Conservation (phyloP, 2,113 vertebrate genomes). For the Bubo blakistoni region DNA sequence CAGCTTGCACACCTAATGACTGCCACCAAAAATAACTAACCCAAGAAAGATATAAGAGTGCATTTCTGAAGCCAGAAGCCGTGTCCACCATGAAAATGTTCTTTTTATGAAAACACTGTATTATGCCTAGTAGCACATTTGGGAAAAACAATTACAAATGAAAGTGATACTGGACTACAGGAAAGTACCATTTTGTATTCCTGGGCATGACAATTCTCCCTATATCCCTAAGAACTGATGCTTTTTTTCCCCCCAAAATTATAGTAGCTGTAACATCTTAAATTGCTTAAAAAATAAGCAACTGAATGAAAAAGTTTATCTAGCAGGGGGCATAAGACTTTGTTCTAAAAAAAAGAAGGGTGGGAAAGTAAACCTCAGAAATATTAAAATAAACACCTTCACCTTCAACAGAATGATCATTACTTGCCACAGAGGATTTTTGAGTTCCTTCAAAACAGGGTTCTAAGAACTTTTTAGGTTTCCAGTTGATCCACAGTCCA, state of each 20-base stretch:
- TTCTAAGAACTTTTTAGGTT: background rate
- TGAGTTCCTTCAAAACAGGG: background rate
- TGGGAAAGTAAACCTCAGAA: background rate
- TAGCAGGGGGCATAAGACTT: background rate
- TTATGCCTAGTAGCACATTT: background rate
- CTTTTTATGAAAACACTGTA: background rate
- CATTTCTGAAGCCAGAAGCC: background rate
- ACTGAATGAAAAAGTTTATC: background rate
- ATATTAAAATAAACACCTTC: background rate
- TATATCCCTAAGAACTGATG: background rate
- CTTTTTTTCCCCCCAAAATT: accelerated
- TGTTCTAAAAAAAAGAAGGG: background rate
- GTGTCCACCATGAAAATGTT: background rate
- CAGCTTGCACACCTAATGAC: background rate
- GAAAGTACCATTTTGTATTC: background rate
- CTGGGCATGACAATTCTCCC: background rate
- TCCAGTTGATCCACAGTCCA: background rate
- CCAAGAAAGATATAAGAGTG: background rate
- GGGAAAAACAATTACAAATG: background rate
- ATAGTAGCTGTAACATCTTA: background rate
- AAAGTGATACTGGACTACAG: background rate
- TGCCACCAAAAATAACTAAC: background rate
- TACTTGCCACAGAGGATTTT: background rate
- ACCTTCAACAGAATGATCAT: background rate
- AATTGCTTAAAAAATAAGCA: background rate